Conservation (phyloP, 2,797 vertebrate genomes). For the Moxostoma hubbsi region DNA sequence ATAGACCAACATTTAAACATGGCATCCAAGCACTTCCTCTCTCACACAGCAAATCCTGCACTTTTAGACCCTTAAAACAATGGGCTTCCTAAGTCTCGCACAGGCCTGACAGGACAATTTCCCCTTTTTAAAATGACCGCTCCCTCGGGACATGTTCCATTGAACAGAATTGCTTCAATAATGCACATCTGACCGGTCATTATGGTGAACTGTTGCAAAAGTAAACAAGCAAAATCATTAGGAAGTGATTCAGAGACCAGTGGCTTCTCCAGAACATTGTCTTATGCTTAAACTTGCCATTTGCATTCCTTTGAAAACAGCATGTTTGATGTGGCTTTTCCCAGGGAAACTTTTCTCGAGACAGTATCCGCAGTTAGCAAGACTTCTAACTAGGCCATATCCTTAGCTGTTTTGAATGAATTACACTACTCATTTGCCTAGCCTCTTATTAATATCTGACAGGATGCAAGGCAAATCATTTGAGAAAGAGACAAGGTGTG, state of each 20-base stretch:
- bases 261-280: not conserved
- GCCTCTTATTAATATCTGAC: slow-evolving; percentile 8
- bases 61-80: slow-evolving; percentile 33
- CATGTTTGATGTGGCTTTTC: slow-evolving; percentile 40
- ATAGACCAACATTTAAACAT: not conserved
- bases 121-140: slow-evolving; percentile 16
- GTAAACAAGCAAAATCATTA: slow-evolving; percentile 1
- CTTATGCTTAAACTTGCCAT: not conserved
- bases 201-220: not conserved
- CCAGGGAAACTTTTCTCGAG: not conserved
- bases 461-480: slow-evolving; percentile 31
- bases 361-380: not conserved
- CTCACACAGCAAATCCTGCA: not conserved
- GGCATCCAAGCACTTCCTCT: slow-evolving; percentile 19
- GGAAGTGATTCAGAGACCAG: not conserved
- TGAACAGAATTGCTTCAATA: not conserved
- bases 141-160: slow-evolving; percentile 3
- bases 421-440: not conserved
- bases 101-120: slow-evolving; percentile 36
- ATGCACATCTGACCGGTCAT: not conserved
- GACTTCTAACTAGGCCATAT: not conserved
- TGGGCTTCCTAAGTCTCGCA: slow-evolving; percentile 31
- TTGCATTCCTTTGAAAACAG: slow-evolving; percentile 58
- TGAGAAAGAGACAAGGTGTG: slow-evolving; percentile 28
- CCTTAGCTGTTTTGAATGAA: slow-evolving; percentile 7